phyloP scores from a whole-genome alignment of 2,113 vertebrate genomes.

The Eretmochelys imbricata region DNA sequence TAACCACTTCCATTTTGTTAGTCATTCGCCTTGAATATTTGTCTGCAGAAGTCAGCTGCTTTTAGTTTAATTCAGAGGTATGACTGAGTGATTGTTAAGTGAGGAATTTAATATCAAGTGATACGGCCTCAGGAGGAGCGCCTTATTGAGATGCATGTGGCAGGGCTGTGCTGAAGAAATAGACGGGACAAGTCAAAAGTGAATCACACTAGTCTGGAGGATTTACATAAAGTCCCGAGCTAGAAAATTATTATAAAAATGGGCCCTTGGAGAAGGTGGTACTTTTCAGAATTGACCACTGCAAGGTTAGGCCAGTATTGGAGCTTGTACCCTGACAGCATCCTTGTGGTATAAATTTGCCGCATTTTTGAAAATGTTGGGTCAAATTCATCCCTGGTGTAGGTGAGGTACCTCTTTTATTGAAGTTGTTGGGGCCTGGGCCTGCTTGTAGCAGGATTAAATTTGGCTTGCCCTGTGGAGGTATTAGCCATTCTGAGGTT shows the following conservation, averaged over 20 bases:
- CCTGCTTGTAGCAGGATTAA: neutral
- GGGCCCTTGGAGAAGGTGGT: neutral
- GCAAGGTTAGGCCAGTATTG: neutral
- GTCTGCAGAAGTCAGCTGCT: neutral
- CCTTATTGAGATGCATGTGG: neutral
- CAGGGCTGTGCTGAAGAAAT: neutral
- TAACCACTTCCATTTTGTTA: fast-evolving
- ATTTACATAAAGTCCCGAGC: neutral
- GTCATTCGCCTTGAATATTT: neutral
- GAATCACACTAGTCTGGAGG: slow-evolving; percentile 21
- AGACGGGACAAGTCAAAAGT: neutral
- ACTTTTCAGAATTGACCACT: neutral
- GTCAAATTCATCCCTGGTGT: neutral
- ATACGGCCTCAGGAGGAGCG: neutral
- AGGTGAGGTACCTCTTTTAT: neutral
- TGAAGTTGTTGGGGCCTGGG: neutral
- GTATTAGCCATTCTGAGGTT: neutral
- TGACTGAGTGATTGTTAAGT: neutral
- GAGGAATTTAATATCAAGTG: neutral
- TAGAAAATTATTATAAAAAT: neutral
- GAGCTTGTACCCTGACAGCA: fast-evolving
- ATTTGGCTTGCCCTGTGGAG: neutral
- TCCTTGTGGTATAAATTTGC: neutral
- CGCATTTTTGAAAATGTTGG: neutral
- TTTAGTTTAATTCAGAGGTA: neutral